Conservation (phyloP, 2,888 invertebrate species). For the Unio pictorum region DNA sequence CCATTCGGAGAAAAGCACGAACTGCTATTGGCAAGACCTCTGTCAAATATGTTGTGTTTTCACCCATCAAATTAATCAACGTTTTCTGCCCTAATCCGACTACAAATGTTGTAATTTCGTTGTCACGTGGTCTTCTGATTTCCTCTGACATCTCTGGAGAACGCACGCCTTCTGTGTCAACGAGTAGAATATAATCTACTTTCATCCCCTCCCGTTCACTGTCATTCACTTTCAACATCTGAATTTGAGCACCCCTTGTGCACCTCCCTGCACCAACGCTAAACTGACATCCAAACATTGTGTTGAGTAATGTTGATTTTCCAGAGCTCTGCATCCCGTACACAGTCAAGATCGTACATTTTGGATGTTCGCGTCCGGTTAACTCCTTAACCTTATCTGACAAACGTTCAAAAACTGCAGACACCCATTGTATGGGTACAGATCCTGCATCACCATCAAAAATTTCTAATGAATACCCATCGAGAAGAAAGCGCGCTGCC, state of each 20-base stretch:
- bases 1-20: constrained; percentile 1
- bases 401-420: too few relatives aligned
- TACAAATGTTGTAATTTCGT: constrained; percentile 9
- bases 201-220: background rate
- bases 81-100: background rate
- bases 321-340: constrained; percentile 16
- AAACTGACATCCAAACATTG: constrained; percentile 10
- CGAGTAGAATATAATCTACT: constrained; percentile 10
- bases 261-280: constrained; percentile 12
- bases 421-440: too few relatives aligned
- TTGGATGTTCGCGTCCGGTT: too few relatives aligned
- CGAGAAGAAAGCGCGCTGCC: too few relatives aligned
- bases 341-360: constrained; percentile 1
- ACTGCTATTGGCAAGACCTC: constrained; percentile 7
- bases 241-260: constrained; percentile 11
- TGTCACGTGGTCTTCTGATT: constrained; percentile 4
- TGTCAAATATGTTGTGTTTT: constrained; percentile 3
- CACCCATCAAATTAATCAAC: constrained; percentile 4
- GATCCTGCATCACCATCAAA: too few relatives aligned
- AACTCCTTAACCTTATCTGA: too few relatives aligned
- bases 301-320: constrained; percentile 10
- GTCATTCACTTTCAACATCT: constrained; percentile 3
- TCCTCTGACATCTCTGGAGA: constrained; percentile 7
- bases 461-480: too few relatives aligned
- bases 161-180: constrained; percentile 13